These are phyloP conservation scores for Orthosia gothica DNA, from an alignment of 2,888 invertebrate genomes.

Conservation along the genomic window DNA sequence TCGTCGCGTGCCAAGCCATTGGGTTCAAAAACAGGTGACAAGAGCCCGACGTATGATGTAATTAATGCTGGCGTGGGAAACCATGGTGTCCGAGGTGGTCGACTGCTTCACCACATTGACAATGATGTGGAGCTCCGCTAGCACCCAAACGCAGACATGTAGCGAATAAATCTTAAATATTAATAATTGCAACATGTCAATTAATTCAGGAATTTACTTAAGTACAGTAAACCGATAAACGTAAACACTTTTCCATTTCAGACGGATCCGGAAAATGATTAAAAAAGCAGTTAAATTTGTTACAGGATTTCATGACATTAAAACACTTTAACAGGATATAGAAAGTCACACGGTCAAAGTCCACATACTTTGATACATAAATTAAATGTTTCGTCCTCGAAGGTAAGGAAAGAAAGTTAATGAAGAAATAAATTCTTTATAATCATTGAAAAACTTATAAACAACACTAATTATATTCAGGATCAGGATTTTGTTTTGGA, in stretches of 20 bases:
- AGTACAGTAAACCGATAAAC: neutral
- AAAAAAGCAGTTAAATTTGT: conserved; percentile 2
- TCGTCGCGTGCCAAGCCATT: no score
- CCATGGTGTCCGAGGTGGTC: no score
- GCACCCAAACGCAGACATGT: no score
- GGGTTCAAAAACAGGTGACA: no score
- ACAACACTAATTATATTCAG: conserved; percentile 55
- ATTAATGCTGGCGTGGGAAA: no score
- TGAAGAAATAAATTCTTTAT: conserved; percentile 29
- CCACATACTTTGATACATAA: conserved; percentile 37
- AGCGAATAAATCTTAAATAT: no score
- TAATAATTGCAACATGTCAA: neutral
- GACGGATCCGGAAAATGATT: conserved; percentile 52
- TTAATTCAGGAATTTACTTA: neutral
- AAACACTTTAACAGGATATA: conserved; percentile 51
- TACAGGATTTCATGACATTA: conserved; percentile 22
- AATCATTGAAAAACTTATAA: conserved; percentile 43
- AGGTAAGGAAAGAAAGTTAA: conserved; percentile 55
- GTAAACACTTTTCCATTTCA: neutral
- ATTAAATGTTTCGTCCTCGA: conserved; percentile 54
- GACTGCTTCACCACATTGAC: no score
- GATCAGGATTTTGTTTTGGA: conserved; percentile 34
- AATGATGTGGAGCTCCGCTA: no score
- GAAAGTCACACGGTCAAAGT: neutral
- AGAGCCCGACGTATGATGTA: no score